Base-by-base conservation (phyloP, 1,140 invertebrate species). In the Anastrepha obliqua region DNA sequence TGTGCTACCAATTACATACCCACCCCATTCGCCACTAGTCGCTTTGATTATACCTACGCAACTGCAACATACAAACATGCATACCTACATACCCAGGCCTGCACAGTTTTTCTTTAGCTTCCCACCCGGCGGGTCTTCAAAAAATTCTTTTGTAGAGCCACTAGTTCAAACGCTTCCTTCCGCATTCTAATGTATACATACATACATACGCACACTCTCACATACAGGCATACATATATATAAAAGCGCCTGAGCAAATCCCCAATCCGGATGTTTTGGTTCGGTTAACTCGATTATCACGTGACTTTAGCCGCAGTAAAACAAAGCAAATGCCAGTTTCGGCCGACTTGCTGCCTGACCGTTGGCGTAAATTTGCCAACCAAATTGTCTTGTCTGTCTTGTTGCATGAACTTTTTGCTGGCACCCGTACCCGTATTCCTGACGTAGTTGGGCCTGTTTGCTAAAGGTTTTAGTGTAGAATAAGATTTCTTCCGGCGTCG, bases 231-330 rank as follows among this genome's bases (percentile, higher is more conserved):
- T 17, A 29, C 29, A 29, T 29, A 1, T 29, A 29, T 29, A 29
- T 29, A 29, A 29, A 29, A 29, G 1, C 9, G 20, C 74, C 74
- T 29, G 29, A 29, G n/a, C 74, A 81, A 81, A 81, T 81, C 74
- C 74, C 55, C 74, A 81, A 81, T 81, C 74, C 74, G 74, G 74
- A 44, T 81, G 74, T 81, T 81, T 58, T 81, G 74, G n/a, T 81
- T 81, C 74, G 74, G 74, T 81, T 81, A 81, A 81, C 74, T 81
- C 74, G 74, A 81, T 81, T 81, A 81, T 81, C 74, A 81, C 74
- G 47, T 81, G 74, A 81, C 74, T 81, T 81, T 81, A 81, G 74
- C 74, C 42, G 74, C 74, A 81, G 74, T 81, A 81, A 55, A 81
- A 55, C 74, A 81, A 51, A 74, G 67, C 67, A 42, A 39, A 81